These are phyloP conservation scores for Drosophila erecta DNA, from an alignment of 1,140 invertebrate species.

Conservation along the genomic window DNA sequence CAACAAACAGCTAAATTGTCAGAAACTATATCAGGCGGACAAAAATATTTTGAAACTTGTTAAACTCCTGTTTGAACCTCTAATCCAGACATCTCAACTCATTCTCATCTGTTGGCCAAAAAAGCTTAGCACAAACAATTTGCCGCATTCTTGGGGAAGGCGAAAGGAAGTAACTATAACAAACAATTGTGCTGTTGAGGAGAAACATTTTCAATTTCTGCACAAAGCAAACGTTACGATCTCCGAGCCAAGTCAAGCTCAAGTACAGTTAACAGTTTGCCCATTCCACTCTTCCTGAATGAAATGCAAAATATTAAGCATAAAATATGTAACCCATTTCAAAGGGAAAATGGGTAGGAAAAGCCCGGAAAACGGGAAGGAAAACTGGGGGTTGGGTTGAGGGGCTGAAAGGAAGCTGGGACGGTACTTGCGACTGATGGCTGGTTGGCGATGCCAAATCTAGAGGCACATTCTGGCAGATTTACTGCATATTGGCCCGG, in stretches of 20 bases:
- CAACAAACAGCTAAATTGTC: no score
- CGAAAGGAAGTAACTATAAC: constrained; percentile 37
- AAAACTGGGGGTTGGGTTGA: not conserved
- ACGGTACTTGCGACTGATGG: constrained; percentile 44
- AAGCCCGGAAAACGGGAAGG: not conserved
- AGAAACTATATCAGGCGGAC: no score
- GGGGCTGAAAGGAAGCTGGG: not conserved
- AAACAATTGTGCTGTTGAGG: constrained; percentile 43
- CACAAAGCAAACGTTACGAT: constrained; percentile 41
- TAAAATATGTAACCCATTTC: constrained; percentile 84
- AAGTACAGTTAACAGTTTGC: constrained; percentile 66
- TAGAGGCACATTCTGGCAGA: constrained; percentile 84
- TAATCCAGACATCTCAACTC: constrained; percentile 21
- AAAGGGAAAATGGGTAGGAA: constrained; percentile 34
- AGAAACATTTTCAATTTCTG: constrained; percentile 70
- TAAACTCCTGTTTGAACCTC: no score
- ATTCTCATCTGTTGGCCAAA: constrained; percentile 10
- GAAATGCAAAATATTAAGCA: constrained; percentile 84
- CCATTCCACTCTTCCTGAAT: constrained; percentile 43
- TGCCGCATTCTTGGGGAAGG: constrained; percentile 24
- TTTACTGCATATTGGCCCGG: constrained; percentile 84
- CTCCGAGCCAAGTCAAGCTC: constrained; percentile 39
- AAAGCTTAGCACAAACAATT: constrained; percentile 37
- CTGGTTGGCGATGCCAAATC: constrained; percentile 73
- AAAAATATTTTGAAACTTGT: no score